A percentile compares a stretch with the other conserved stretches of the same genome.
Conservation (phyloP, 2,888 invertebrate genomes). For the Tachina lurida region DNA sequence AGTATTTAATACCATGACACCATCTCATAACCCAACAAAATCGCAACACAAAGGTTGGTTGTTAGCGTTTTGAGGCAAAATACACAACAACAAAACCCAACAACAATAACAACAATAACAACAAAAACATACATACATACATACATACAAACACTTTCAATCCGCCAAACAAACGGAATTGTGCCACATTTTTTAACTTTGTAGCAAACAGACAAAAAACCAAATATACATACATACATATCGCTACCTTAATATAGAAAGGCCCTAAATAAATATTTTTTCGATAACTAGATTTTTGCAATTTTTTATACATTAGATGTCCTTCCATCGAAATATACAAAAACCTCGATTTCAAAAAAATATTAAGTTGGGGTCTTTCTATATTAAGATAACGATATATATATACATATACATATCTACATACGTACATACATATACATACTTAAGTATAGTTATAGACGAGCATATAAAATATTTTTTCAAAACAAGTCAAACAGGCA, state of each 20-base stretch:
- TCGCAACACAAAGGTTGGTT: constrained; percentile 31
- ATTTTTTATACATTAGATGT: too few relatives aligned
- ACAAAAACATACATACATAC: constrained; percentile 26
- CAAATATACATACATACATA: not conserved
- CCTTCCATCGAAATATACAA: too few relatives aligned
- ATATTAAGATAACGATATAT: too few relatives aligned
- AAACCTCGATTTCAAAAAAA: too few relatives aligned
- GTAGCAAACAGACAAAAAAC: constrained; percentile 27
- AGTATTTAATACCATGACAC: constrained; percentile 47
- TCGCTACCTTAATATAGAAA: too few relatives aligned
- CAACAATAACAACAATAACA: constrained; percentile 3
- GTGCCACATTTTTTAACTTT: constrained; percentile 51
- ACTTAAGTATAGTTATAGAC: not conserved
- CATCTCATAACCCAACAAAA: constrained; percentile 13
- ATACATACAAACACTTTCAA: constrained; percentile 8
- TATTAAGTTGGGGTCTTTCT: too few relatives aligned
- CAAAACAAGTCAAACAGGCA: constrained; percentile 11
- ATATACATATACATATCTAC: too few relatives aligned
- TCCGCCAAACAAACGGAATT: constrained; percentile 47
- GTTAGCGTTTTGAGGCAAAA: not conserved
- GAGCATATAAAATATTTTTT: constrained; percentile 2
- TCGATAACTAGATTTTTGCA: too few relatives aligned
- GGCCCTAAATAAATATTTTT: too few relatives aligned
- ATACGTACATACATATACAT: too few relatives aligned
- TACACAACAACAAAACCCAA: not conserved